Evolutionary conservation across 2,113 vertebrate genomes (phyloP).

Genomic region (Casuarius casuarius): DNA sequence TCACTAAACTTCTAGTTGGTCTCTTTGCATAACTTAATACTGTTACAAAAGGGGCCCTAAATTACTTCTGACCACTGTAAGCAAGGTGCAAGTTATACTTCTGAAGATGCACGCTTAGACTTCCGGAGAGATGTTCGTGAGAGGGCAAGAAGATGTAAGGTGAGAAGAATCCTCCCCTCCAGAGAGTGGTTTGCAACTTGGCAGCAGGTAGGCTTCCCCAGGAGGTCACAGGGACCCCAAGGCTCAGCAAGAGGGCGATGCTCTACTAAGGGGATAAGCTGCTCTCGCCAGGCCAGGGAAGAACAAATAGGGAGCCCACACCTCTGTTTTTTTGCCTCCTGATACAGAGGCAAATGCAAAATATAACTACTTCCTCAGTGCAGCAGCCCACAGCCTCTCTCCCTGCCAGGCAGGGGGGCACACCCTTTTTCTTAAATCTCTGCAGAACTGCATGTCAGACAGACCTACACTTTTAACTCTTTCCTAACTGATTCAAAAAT

Average conservation of each 20-base stretch:
- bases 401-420: neutral
- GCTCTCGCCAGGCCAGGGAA: neutral
- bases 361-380: neutral
- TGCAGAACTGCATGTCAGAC: neutral
- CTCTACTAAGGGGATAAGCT: neutral
- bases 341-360: neutral
- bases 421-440: neutral
- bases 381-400: neutral
- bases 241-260: neutral
- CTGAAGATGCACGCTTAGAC: neutral
- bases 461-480: neutral
- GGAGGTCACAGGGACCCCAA: neutral
- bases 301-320: neutral
- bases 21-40: neutral
- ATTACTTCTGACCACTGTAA: neutral
- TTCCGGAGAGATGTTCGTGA: neutral
- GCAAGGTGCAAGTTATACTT: neutral
- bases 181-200: neutral
- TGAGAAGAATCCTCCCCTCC: neutral
- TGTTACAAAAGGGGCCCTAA: neutral
- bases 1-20: neutral
- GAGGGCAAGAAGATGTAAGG: neutral
- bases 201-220: neutral
- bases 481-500: neutral
- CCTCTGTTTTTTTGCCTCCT: neutral